Conservation (phyloP, 2,888 invertebrate genomes). For the Drosophila birchii region DNA sequence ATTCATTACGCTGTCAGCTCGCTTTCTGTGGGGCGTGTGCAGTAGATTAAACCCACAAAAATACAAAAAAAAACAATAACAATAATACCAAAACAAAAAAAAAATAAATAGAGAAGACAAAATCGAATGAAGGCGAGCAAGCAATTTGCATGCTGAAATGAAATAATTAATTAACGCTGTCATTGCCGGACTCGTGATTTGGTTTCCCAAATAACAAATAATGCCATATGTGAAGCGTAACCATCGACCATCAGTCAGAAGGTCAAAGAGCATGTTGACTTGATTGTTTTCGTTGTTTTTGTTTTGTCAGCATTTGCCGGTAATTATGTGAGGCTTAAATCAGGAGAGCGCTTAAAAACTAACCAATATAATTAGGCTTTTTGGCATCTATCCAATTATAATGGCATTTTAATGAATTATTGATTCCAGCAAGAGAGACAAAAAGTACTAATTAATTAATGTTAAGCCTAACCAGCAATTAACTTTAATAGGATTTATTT, state of each 20-base stretch:
- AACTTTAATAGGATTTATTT: neutral
- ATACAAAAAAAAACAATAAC: conserved; percentile 6
- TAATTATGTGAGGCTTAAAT: conserved; percentile 6
- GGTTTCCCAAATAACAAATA: conserved; percentile 23
- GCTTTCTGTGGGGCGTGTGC: conserved; percentile 27
- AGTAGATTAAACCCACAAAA: conserved; percentile 31
- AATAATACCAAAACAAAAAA: conserved; percentile 31
- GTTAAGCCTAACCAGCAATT: neutral
- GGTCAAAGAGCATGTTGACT: conserved; percentile 9
- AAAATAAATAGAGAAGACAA: conserved; percentile 30
- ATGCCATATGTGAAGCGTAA: conserved; percentile 8
- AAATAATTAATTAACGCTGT: conserved; percentile 66
- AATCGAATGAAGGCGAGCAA: neutral
- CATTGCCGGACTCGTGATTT: conserved; percentile 32
- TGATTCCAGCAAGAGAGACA: neutral
- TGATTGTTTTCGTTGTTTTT: neutral
- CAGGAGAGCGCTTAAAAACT: conserved; percentile 11
- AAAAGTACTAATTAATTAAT: conserved; percentile 20
- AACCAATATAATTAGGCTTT: conserved; percentile 10
- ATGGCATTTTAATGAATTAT: conserved; percentile 12
- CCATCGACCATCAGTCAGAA: conserved; percentile 14
- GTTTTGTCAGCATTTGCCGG: neutral
- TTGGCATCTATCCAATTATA: conserved; percentile 6
- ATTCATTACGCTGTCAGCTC: conserved; percentile 72
- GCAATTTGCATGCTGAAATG: conserved; percentile 56